phyloP scores from a whole-genome alignment of 2,797 vertebrate genomes.

The Sciaenops ocellatus region DNA sequence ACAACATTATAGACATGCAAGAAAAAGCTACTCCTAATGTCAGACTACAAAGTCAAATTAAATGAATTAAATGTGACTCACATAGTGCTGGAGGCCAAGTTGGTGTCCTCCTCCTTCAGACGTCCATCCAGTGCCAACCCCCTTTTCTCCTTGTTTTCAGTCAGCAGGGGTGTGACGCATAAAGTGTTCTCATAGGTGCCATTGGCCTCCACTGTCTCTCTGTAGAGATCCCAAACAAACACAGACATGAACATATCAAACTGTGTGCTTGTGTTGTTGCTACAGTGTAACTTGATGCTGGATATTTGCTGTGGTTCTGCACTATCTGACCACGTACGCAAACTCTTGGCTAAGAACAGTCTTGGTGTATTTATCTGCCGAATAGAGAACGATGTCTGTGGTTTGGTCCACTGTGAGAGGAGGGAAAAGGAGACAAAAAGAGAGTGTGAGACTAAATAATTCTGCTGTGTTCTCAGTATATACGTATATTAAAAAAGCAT shows the following conservation, averaged over 20 bases:
- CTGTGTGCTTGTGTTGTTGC: not conserved
- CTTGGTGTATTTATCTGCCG: slow-evolving; percentile 94
- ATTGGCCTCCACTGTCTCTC: slow-evolving; percentile 81
- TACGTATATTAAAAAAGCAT: not conserved
- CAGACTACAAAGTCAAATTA: not conserved
- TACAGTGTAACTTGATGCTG: not conserved
- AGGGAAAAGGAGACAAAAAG: not conserved
- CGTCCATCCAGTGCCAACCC: slow-evolving; percentile 91
- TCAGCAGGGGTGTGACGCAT: slow-evolving; percentile 81
- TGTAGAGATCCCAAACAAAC: slow-evolving; percentile 47
- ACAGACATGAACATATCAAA: not conserved
- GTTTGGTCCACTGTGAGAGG: slow-evolving; percentile 89
- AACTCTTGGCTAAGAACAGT: slow-evolving; percentile 87
- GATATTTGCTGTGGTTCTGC: not conserved
- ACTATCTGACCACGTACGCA: slow-evolving; percentile 76
- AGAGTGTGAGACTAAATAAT: not conserved
- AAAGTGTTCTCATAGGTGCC: slow-evolving; percentile 74
- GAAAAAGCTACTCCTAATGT: not conserved
- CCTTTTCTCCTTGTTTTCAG: slow-evolving; percentile 88
- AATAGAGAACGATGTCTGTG: slow-evolving; percentile 93
- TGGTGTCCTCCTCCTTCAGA: slow-evolving; percentile 93
- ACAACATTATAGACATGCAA: not conserved
- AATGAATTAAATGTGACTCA: slow-evolving; percentile 70
- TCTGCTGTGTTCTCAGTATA: not conserved
- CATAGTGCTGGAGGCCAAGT: slow-evolving; percentile 92